Evolutionary conservation across 2,113 vertebrate species (phyloP).

Genomic region (Mohoua ochrocephala): DNA sequence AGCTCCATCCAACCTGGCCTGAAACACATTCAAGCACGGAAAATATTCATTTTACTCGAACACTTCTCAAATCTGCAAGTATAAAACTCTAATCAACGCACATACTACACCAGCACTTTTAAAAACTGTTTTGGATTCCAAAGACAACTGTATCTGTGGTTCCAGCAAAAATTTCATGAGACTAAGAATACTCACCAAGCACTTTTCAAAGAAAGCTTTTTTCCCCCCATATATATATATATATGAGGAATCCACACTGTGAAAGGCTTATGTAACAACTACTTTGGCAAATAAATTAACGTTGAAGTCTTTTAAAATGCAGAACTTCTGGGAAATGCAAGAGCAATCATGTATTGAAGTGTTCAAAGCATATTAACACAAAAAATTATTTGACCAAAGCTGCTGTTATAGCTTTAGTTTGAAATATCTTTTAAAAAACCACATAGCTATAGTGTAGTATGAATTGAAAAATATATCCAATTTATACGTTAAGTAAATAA

Average conservation of each 20-base stretch:
- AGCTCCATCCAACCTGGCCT: neutral
- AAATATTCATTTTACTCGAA: neutral
- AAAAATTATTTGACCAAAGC: neutral
- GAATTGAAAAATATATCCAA: neutral
- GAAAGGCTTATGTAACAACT: neutral
- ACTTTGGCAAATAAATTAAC: neutral
- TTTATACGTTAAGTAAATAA: neutral
- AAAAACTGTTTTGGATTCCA: neutral
- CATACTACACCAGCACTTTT: neutral
- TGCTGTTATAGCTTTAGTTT: neutral
- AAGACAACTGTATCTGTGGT: neutral
- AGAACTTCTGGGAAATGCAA: neutral
- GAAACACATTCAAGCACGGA: neutral
- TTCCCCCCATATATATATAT: accelerated
- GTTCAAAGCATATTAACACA: neutral
- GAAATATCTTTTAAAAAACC: neutral
- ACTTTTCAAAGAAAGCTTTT: neutral
- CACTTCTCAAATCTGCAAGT: neutral
- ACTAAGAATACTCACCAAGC: neutral
- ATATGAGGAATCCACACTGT: neutral
- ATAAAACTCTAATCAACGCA: neutral
- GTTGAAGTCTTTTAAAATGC: neutral
- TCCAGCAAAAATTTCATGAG: neutral
- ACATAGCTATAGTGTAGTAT: neutral
- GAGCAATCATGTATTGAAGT: neutral